Base-by-base conservation (phyloP, 2,797 vertebrate species). In the Gorsachius magnificus region DNA sequence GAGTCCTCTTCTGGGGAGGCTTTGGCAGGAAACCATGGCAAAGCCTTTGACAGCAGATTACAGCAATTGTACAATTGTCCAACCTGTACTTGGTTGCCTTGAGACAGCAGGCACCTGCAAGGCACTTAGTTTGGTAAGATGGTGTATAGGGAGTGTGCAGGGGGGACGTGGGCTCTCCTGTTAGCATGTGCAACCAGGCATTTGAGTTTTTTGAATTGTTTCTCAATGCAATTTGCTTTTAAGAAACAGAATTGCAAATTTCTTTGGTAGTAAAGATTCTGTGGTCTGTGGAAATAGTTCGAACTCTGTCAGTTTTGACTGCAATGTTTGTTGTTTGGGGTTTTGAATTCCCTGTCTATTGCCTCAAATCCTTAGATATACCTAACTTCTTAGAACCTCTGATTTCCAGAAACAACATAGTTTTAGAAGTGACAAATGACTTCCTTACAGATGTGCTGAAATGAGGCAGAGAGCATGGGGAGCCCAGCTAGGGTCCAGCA, bases 171-270 rank as follows among this genome's bases (percentile, higher is more conserved):
- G 29, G n/a, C 43, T 56, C 9, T 50, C 6, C 38, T 35, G 4
- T 8, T 41, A 68, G 48, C 24, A 0, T 6, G 9, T 14, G 18
- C 1, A 1, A n/a, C 43, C 24, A 36, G 51, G 31, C 8, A 1
- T 12, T 41, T 13, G 38, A 11, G 33, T 25, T 53, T 38, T 57
- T 43, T 6, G 7, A 21, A 5, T 18, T 51, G 31, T 29, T 76
- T 45, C 45, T 74, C 35, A 10, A 8, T 6, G 58, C 22, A 26
- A 2, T 8, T 78, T 68, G 45, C 45, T 56, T 60, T 45, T 22
- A 20, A 46, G 51, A 18, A 75, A 19, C 10, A 35, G 33, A 54
- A 33, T 10, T 3, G 24, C 29, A 15, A 28, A 4, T 46, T 29
- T 13, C 1, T 41, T 31, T 29, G 10, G 8, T 24, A 43, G 60